These are phyloP conservation scores for Bombus pascuorum DNA, from an alignment of 1,140 invertebrate species.

Conservation along the genomic window DNA sequence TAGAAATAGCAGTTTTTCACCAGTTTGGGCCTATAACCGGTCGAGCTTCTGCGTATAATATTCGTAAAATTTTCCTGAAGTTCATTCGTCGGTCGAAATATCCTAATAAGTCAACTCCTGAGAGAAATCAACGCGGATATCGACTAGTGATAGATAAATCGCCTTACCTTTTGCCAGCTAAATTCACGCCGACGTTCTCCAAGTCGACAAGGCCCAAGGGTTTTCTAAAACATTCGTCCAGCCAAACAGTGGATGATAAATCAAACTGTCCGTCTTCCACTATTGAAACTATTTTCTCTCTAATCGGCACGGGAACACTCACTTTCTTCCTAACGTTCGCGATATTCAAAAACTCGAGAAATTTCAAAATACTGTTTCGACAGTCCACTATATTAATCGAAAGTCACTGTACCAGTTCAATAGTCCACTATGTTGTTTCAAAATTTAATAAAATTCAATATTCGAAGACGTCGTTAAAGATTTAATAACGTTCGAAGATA, in stretches of 20 bases:
- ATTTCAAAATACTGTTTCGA: neutral
- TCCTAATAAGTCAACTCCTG: conserved; percentile 6
- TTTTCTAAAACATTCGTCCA: neutral
- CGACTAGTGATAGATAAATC: conserved; percentile 16
- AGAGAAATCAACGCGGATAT: conserved; percentile 30
- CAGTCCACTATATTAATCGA: neutral
- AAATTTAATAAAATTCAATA: too few relatives aligned
- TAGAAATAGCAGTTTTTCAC: neutral
- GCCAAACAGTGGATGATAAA: conserved; percentile 2
- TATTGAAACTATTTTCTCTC: neutral
- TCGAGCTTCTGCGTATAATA: neutral
- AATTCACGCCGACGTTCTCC: neutral
- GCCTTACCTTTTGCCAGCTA: conserved; percentile 9
- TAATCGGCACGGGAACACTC: neutral
- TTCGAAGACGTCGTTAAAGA: too few relatives aligned
- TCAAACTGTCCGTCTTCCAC: neutral
- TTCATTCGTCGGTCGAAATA: neutral
- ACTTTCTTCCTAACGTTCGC: neutral
- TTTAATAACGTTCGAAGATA: neutral
- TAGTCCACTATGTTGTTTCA: too few relatives aligned
- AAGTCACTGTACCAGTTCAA: neutral
- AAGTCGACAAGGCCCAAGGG: conserved; percentile 16
- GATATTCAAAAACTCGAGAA: neutral
- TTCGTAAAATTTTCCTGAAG: neutral
- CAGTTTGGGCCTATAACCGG: too few relatives aligned